These are phyloP conservation scores for Dynastes grantii DNA, from an alignment of 2,888 invertebrate genomes.

Conservation along the genomic window DNA sequence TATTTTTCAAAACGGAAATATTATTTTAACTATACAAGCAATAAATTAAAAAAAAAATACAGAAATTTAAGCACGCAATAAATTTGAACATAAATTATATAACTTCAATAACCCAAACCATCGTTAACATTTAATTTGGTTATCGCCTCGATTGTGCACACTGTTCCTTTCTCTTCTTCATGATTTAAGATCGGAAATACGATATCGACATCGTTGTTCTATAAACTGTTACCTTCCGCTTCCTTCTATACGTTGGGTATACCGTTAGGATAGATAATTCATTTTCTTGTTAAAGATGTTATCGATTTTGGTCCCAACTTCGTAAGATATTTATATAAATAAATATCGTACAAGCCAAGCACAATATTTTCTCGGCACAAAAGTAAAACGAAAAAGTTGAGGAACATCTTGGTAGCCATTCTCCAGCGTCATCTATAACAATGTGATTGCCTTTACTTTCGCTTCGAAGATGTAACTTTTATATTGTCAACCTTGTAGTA, in stretches of 20 bases:
- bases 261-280: background rate
- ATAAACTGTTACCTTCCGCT: conserved; percentile 1
- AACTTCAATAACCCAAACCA: no score
- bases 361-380: background rate
- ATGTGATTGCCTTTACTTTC: background rate
- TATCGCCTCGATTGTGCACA: no score
- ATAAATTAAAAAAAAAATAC: no score
- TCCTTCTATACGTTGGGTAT: background rate
- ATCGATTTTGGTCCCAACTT: conserved; percentile 5
- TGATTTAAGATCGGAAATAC: no score
- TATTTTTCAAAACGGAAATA: no score
- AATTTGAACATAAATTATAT: no score
- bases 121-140: no score
- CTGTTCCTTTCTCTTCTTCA: no score
- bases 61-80: no score
- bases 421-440: background rate
- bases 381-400: background rate
- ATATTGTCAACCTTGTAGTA: no score
- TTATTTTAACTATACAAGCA: no score
- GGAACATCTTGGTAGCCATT: background rate
- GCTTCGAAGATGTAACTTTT: background rate
- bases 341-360: conserved; percentile 2
- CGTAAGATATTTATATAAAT: background rate
- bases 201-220: no score
- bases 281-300: conserved; percentile 14